Evolutionary conservation across 2,797 vertebrate genomes (phyloP).

Genomic region (Pseudocheirus occidentalis): DNA sequence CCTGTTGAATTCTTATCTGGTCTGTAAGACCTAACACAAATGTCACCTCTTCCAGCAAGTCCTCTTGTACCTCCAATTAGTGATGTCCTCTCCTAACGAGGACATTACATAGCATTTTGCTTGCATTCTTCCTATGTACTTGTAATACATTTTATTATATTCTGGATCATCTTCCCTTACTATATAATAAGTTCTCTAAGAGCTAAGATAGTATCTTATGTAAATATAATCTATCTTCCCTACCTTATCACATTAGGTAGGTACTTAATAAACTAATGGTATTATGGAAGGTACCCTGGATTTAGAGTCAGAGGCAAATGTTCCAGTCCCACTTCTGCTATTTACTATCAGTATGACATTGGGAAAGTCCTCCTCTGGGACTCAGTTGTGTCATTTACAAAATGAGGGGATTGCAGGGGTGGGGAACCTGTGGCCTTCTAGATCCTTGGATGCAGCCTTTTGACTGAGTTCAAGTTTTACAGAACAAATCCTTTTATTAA

Average conservation of each 20-base stretch:
- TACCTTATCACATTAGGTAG: background rate
- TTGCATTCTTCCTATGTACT: background rate
- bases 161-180: background rate
- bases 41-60: background rate
- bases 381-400: background rate
- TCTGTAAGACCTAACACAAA: background rate
- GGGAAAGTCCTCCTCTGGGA: background rate
- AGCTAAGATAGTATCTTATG: background rate
- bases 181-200: background rate
- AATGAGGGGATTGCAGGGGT: background rate
- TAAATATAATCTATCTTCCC: background rate
- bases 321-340: background rate
- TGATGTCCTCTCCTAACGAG: background rate
- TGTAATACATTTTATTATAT: background rate
- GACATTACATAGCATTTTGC: background rate
- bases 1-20: background rate
- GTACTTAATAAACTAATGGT: background rate
- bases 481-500: too few species aligned
- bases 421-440: too few species aligned
- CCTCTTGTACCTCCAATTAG: background rate
- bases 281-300: background rate
- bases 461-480: too few species aligned
- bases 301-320: background rate
- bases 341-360: background rate
- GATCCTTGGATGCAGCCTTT: too few species aligned